Conservation (phyloP, 2,113 vertebrate genomes). For the Circaetus cinerascens region DNA sequence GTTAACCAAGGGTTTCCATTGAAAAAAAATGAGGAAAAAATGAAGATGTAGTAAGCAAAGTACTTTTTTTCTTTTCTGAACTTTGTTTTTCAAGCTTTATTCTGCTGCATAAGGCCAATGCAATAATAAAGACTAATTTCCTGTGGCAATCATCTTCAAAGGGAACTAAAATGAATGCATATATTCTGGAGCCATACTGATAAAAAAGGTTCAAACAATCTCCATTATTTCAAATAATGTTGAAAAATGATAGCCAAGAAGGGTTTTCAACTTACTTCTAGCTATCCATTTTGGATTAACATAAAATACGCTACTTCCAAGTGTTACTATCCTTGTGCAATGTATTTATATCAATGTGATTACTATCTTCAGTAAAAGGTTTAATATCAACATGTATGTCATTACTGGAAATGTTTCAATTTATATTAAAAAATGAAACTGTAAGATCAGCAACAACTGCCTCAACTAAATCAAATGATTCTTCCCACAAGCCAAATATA, state of each 20-base stretch:
- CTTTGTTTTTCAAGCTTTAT: conserved; percentile 11
- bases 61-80: background rate
- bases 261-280: background rate
- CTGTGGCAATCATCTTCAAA: conserved; percentile 18
- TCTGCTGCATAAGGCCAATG: background rate
- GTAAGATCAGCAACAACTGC: conserved; percentile 46
- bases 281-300: background rate
- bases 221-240: conserved; percentile 16
- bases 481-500: conserved; percentile 5
- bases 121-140: conserved; percentile 18
- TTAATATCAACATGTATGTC: conserved; percentile 23
- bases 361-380: background rate
- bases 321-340: background rate
- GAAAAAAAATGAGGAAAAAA: background rate
- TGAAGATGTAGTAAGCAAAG: background rate
- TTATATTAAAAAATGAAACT: conserved; percentile 54
- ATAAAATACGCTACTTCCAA: background rate
- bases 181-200: conserved; percentile 3
- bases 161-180: background rate
- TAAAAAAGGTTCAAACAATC: conserved; percentile 39
- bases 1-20: background rate
- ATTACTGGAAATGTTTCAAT: conserved; percentile 39
- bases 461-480: conserved; percentile 28
- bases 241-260: background rate
- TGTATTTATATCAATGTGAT: conserved; percentile 24